Conservation (phyloP, 2,797 vertebrate species). For the Tokudaia tokunoshimensis region DNA sequence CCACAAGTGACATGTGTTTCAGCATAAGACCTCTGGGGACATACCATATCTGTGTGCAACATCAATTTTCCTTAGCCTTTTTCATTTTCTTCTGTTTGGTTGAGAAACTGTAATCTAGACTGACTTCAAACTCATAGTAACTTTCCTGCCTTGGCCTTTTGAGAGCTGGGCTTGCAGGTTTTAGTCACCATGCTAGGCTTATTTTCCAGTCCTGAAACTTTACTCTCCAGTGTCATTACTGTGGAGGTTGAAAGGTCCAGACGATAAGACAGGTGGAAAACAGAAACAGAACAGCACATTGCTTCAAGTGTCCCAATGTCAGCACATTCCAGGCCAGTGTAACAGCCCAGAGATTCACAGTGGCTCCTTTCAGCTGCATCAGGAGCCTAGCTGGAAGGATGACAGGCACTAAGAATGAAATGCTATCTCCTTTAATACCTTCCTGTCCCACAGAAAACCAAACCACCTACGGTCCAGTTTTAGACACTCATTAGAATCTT, state of each 20-base stretch:
- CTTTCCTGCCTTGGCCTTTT: background rate
- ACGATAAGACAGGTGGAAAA: no score
- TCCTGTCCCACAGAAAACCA: slow-evolving; percentile 30
- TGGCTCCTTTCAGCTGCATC: background rate
- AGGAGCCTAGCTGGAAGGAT: background rate
- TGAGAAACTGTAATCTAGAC: background rate
- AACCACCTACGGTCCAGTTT: background rate
- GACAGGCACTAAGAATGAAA: background rate
- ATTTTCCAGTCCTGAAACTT: background rate
- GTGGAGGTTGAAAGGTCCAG: background rate
- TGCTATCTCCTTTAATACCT: background rate
- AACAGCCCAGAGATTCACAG: background rate
- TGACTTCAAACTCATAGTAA: background rate
- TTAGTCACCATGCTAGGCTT: background rate
- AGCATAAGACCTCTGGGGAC: background rate
- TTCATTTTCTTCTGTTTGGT: background rate
- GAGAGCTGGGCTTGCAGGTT: background rate
- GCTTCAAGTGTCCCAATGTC: background rate
- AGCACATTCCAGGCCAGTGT: background rate
- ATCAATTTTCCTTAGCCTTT: background rate
- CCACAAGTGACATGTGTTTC: background rate
- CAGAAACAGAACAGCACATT: background rate
- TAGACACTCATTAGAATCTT: background rate
- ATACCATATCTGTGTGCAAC: no score
- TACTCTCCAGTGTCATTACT: background rate